Evolutionary conservation across 2,113 vertebrate genomes (phyloP), one percentile per base, ranked within the genome.

Genomic region (Oncorhynchus kisutch): DNA sequence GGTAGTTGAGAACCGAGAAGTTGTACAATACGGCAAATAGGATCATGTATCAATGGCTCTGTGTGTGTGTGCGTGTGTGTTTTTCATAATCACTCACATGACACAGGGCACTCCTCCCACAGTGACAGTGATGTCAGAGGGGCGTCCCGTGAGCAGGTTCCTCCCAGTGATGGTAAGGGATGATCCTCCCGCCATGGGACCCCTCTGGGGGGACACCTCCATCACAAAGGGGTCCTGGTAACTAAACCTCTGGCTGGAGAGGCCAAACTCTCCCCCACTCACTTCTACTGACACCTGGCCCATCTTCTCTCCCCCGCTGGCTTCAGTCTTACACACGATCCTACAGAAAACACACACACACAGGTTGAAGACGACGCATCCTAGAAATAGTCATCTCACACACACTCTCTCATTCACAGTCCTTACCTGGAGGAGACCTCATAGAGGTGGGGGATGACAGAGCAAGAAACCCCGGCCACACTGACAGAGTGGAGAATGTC

Each of bases 191-290:
- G 97, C 96, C 86, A 94, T 95, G 62, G 97, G 97, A 2, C 97
- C 97, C 14, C 88, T 93, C 71, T 90, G 86, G 2, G 97, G 97
- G 72, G 91, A 91, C 74, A 99, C 91, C 7, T 92, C 94, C 75
- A 91, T 93, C 88, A 99, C 90, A 84, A 94, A 91, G 0, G 97
- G 97, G 79, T 97, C 94, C 97, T 99, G 97, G 83, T 98, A 99
- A 80, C 92, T 95, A 88, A 99, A 99, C 31, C 77, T 72, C 39
- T 95, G 94, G n/a, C 70, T 93, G 39, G 97, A 99, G 78, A 91
- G 39, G 5, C 97, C 95, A 0, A 85, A 89, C 71, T 94, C 94
- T 89, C 97, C 95, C 81, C 94, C 94, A 1, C 88, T 93, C 22
- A 99, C 96, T 79, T 94, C 91, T 75, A 99, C 97, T 0, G 90